phyloP scores from a whole-genome alignment of 2,888 invertebrate species.

The Microplitis deprimator region DNA sequence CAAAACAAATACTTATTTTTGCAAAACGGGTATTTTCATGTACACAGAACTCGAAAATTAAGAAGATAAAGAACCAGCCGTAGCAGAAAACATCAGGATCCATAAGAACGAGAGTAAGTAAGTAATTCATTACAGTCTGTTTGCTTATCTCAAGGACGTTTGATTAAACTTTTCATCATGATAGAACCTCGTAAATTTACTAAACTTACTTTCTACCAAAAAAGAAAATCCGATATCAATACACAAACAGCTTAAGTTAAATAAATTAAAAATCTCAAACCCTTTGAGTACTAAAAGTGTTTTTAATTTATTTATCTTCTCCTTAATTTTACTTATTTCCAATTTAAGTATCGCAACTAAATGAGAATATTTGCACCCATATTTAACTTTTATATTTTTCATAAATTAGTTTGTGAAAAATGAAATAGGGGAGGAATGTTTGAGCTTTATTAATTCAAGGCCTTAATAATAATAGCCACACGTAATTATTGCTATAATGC shows the following conservation, averaged over 20 bases:
- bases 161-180: conserved; percentile 46
- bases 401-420: not conserved
- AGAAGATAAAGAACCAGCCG: not conserved
- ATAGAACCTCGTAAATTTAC: no score
- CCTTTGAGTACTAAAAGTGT: no score
- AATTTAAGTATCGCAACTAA: no score
- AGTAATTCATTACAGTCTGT: conserved; percentile 60
- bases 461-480: conserved; percentile 30
- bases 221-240: no score
- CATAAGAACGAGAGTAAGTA: conserved; percentile 45
- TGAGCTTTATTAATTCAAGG: conserved; percentile 15
- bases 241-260: no score
- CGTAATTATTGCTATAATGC: conserved; percentile 24
- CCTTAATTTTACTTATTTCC: no score
- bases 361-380: no score
- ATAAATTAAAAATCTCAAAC: no score
- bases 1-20: no score
- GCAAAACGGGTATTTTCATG: not conserved
- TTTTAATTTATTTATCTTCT: no score
- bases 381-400: no score
- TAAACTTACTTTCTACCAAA: no score
- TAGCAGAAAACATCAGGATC: conserved; percentile 7
- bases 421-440: not conserved
- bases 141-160: conserved; percentile 50
- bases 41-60: not conserved